Conservation (phyloP, 2,113 vertebrate species). For the Macroglossus sobrinus region DNA sequence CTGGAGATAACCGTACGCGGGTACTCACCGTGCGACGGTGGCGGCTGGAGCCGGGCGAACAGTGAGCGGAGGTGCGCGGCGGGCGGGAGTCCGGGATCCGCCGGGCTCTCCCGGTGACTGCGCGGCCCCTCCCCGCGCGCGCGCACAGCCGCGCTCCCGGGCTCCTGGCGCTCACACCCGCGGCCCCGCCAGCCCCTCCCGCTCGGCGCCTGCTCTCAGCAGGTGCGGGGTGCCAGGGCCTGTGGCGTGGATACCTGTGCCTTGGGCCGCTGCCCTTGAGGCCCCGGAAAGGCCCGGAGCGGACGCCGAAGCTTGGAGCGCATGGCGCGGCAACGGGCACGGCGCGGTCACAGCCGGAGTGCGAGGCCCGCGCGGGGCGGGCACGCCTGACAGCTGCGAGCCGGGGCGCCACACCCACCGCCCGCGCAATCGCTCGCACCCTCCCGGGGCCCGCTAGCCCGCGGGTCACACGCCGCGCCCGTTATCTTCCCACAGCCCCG, state of each 20-base stretch:
- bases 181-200: slow-evolving; percentile 58
- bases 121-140: slow-evolving; percentile 74
- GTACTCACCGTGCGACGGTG: slow-evolving; percentile 71
- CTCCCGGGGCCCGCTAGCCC: slow-evolving; percentile 73
- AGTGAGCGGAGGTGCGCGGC: slow-evolving; percentile 55
- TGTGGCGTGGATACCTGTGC: not conserved
- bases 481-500: slow-evolving; percentile 59
- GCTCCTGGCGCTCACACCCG: slow-evolving; percentile 53
- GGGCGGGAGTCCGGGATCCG: slow-evolving; percentile 61
- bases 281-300: slow-evolving; percentile 70
- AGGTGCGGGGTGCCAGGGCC: not conserved
- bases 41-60: slow-evolving; percentile 52
- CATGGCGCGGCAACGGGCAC: slow-evolving; percentile 76
- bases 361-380: slow-evolving; percentile 80
- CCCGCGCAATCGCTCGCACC: slow-evolving; percentile 69
- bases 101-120: slow-evolving; percentile 67
- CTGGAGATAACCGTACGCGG: not conserved
- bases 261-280: slow-evolving; percentile 55
- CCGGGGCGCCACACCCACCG: slow-evolving; percentile 91
- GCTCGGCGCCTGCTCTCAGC: slow-evolving; percentile 34
- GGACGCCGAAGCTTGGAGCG: slow-evolving; percentile 85
- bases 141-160: slow-evolving; percentile 68
- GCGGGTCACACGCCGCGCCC: slow-evolving; percentile 70
- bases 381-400: slow-evolving; percentile 89
- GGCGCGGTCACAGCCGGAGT: slow-evolving; percentile 73